Evolutionary conservation across 2,113 vertebrate genomes (phyloP).

Genomic region (Paratilapia polleni): DNA sequence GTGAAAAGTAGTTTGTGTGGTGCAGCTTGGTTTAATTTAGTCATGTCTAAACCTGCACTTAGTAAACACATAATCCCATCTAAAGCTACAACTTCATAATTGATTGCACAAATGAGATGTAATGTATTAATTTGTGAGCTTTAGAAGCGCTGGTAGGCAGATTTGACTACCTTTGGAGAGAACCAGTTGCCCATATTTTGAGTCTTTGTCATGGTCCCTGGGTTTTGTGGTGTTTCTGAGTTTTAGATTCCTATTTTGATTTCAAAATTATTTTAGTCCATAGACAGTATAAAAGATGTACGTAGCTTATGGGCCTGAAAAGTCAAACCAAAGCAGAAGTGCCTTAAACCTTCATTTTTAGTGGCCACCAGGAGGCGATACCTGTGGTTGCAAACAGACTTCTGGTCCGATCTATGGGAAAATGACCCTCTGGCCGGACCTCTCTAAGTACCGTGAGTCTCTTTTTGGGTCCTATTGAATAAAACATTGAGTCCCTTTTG

Average conservation of each 20-base stretch:
- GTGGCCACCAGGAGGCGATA: neutral
- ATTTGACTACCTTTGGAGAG: neutral
- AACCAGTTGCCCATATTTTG: neutral
- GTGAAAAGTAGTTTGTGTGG: neutral
- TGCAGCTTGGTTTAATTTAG: neutral
- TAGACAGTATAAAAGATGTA: neutral
- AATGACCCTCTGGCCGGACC: neutral
- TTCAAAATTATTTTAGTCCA: neutral
- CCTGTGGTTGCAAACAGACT: accelerated
- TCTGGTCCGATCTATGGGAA: neutral
- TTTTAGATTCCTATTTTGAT: neutral
- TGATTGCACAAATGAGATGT: neutral
- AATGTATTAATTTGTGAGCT: neutral
- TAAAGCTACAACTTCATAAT: neutral
- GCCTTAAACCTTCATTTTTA: neutral
- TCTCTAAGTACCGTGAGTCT: too few relatives aligned
- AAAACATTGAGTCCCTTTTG: neutral
- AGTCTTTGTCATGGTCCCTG: neutral
- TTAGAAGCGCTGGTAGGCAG: neutral
- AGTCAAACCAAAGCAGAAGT: neutral
- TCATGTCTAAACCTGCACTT: neutral
- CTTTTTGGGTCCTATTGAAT: accelerated
- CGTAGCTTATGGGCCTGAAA: neutral
- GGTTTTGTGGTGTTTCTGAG: neutral
- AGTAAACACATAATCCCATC: neutral